Conservation (phyloP, 2,888 invertebrate species). For the Trimorus sp. region DNA sequence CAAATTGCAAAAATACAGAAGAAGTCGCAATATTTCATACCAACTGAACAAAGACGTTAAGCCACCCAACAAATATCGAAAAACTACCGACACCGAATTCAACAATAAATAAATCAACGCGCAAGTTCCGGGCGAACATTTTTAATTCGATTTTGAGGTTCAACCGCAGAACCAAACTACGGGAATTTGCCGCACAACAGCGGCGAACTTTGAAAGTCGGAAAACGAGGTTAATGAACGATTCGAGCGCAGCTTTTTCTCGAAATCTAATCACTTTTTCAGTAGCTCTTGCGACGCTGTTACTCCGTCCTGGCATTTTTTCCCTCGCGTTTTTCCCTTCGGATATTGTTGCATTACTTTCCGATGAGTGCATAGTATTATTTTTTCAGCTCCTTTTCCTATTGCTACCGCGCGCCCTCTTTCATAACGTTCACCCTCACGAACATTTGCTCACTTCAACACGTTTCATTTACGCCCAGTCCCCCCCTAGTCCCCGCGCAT, state of each 20-base stretch:
- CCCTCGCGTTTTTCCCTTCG: neutral
- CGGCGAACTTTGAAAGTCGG: neutral
- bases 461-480: conserved; percentile 21
- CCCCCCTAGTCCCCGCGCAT: neutral
- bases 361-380: conserved; percentile 19
- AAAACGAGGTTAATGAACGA: conserved; percentile 16
- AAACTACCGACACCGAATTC: no score
- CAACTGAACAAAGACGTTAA: no score
- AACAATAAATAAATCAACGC: no score
- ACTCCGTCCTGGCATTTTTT: neutral
- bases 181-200: no score
- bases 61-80: no score
- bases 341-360: conserved; percentile 19
- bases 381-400: conserved; percentile 30
- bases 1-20: no score
- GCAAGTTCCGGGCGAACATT: no score
- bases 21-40: no score
- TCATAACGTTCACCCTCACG: neutral
- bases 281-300: neutral
- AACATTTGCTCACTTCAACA: conserved; percentile 41
- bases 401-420: conserved; percentile 13
- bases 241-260: conserved; percentile 1
- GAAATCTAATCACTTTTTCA: conserved; percentile 9
- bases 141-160: no score
- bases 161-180: no score